Conservation (phyloP, 2,888 invertebrate species). For the Neoascia interrupta region DNA sequence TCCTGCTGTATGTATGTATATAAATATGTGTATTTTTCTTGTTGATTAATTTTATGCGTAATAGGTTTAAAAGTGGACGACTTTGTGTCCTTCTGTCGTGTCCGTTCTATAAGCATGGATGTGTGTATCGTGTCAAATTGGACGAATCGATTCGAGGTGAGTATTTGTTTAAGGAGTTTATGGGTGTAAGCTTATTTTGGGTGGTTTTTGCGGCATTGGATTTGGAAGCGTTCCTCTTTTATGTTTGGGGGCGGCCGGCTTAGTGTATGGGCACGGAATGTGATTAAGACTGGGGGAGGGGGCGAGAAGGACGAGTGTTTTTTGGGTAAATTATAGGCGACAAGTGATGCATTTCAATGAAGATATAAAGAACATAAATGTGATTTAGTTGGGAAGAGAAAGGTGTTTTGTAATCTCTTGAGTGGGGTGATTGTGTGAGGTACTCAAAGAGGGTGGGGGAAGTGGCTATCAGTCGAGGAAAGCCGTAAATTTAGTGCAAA, state of each 20-base stretch:
- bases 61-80: constrained; percentile 49
- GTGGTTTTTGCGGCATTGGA: constrained; percentile 15
- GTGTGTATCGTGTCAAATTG: constrained; percentile 29
- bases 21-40: constrained; percentile 10
- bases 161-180: constrained; percentile 40
- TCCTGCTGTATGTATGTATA: neutral
- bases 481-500: too few relatives aligned
- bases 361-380: constrained; percentile 43
- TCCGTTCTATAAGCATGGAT: neutral
- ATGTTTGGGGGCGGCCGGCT: neutral
- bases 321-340: constrained; percentile 34
- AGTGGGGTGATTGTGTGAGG: too few relatives aligned
- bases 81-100: constrained; percentile 5
- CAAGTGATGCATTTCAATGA: constrained; percentile 54
- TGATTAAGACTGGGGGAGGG: neutral
- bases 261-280: neutral
- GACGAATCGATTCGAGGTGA: constrained; percentile 39
- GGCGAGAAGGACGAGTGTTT: neutral
- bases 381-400: too few relatives aligned
- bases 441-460: too few relatives aligned
- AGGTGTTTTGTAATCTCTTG: too few relatives aligned
- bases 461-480: too few relatives aligned
- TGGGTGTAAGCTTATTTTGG: constrained; percentile 16
- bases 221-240: constrained; percentile 1
- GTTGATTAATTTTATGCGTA: constrained; percentile 60